Evolutionary conservation across 2,113 vertebrate species (phyloP).

Genomic region (Phrynosoma platyrhinos): DNA sequence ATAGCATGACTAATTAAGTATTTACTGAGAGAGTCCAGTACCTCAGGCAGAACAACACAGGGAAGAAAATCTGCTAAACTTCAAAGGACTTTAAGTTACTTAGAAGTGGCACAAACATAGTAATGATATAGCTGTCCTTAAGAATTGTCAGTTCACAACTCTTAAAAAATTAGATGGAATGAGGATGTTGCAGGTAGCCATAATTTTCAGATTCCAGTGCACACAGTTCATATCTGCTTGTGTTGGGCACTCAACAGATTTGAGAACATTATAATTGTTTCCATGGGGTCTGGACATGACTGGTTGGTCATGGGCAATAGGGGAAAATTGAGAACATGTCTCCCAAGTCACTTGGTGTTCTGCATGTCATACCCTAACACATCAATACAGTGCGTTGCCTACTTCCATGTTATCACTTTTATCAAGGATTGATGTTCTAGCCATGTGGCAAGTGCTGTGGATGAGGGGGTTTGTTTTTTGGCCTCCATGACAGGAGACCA

Average conservation of each 20-base stretch:
- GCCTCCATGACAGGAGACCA: too few relatives aligned
- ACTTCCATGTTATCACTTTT: not conserved
- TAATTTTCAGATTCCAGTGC: too few relatives aligned
- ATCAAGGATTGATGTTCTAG: not conserved
- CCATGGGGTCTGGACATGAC: too few relatives aligned
- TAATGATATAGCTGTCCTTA: not conserved
- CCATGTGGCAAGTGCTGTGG: too few relatives aligned
- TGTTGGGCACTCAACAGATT: too few relatives aligned
- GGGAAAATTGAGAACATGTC: too few relatives aligned
- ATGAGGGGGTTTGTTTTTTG: not conserved
- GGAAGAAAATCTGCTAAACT: not conserved
- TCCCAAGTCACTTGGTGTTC: not conserved
- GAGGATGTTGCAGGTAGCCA: too few relatives aligned
- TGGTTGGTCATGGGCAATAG: too few relatives aligned
- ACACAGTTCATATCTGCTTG: too few relatives aligned
- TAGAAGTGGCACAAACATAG: not conserved
- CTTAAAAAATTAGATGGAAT: too few relatives aligned
- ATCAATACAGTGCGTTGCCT: not conserved
- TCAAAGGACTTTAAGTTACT: not conserved
- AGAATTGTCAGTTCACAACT: too few relatives aligned
- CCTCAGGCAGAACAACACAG: not conserved
- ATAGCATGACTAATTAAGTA: not conserved
- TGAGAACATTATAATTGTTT: too few relatives aligned
- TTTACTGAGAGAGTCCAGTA: not conserved
- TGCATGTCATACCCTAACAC: not conserved